phyloP scores from a whole-genome alignment of 1,140 invertebrate genomes.

The Drosophila sucinea region DNA sequence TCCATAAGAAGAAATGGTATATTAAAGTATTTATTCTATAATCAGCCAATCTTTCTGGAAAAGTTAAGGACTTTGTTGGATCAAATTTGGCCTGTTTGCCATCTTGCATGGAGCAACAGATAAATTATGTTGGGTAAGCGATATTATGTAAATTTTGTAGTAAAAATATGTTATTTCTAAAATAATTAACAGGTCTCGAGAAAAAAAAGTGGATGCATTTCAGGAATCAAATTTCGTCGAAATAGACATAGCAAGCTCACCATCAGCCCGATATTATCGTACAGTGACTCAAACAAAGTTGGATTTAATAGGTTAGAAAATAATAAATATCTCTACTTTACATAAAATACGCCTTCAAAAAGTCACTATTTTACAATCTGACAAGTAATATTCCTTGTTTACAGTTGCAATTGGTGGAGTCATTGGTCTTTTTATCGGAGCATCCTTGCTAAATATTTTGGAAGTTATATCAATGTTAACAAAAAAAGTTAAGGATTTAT shows the following conservation, averaged over 20 bases:
- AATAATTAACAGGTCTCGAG: constrained; percentile 9
- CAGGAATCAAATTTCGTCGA: constrained; percentile 27
- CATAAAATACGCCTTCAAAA: too few species aligned
- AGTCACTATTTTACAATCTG: background rate
- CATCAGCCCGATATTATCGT: constrained; percentile 48
- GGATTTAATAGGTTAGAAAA: constrained; percentile 48
- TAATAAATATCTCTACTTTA: background rate
- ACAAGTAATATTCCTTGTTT: background rate
- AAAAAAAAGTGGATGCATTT: background rate
- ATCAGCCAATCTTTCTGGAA: constrained; percentile 33
- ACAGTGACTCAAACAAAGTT: constrained; percentile 59
- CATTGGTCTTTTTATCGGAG: constrained; percentile 59
- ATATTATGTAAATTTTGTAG: too few species aligned
- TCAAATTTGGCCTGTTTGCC: constrained; percentile 46
- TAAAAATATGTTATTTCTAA: too few species aligned
- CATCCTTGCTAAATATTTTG: constrained; percentile 56
- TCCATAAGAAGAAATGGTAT: too few species aligned
- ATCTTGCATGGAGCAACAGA: constrained; percentile 63
- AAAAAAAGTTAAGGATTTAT: constrained; percentile 1
- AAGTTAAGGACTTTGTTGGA: constrained; percentile 46
- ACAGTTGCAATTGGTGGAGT: constrained; percentile 61
- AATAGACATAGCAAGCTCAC: constrained; percentile 55
- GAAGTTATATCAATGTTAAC: constrained; percentile 48
- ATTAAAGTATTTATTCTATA: background rate
- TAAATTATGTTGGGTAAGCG: constrained; percentile 53